Percentiles rank a stretch among this genome's conserved stretches.
These are phyloP conservation scores for Drosophila neutralis DNA, from an alignment of 2,888 invertebrate species.

Conservation along the genomic window DNA sequence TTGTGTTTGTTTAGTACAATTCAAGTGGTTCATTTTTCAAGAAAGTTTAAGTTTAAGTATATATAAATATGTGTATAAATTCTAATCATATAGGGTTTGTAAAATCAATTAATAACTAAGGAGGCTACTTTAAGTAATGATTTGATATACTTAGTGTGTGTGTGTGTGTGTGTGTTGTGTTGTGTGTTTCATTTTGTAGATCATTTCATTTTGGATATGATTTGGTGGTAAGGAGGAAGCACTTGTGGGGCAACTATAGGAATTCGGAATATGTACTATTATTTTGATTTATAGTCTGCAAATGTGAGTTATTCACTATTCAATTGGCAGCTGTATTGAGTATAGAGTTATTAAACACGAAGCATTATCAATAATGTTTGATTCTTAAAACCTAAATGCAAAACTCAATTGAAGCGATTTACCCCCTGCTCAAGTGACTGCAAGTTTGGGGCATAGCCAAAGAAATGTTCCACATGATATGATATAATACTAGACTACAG, in stretches of 20 bases:
- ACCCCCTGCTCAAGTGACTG: conserved; percentile 40
- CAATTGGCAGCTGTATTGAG: conserved; percentile 58
- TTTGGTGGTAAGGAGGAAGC: conserved; percentile 70
- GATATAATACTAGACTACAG: conserved; percentile 49
- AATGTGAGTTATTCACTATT: conserved; percentile 30
- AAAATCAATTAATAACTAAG: conserved; percentile 69
- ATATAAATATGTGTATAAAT: conserved; percentile 51
- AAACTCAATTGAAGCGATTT: conserved; percentile 45
- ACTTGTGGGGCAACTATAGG: conserved; percentile 72
- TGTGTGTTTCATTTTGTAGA: conserved; percentile 21
- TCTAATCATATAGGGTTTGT: conserved; percentile 56
- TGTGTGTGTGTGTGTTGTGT: conserved; percentile 23
- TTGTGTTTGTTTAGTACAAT: conserved; percentile 36
- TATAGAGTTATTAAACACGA: conserved; percentile 27
- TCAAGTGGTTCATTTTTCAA: conserved; percentile 49
- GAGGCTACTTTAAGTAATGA: conserved; percentile 74
- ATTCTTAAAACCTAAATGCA: conserved; percentile 50
- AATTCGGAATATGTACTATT: conserved; percentile 52
- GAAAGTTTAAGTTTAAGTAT: conserved; percentile 46
- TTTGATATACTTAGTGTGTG: conserved; percentile 55
- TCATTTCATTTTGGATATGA: conserved; percentile 41
- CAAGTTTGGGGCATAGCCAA: conserved; percentile 14
- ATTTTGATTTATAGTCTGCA: conserved; percentile 42
- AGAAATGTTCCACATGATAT: conserved; percentile 37
- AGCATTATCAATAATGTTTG: conserved; percentile 39